Conservation (phyloP, 2,888 invertebrate species). For the Noctua janthina region DNA sequence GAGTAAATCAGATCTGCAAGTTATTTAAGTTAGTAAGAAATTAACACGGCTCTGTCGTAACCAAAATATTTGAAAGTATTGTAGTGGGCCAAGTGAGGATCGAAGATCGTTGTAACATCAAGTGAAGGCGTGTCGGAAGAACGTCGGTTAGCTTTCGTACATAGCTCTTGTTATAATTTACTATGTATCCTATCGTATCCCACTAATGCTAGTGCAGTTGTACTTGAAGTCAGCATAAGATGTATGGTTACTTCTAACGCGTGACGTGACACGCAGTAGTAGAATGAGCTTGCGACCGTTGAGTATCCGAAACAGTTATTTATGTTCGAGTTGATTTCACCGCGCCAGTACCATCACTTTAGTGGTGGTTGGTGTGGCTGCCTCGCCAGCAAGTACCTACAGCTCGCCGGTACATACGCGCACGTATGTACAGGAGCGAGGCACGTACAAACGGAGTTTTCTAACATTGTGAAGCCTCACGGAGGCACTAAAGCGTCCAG, state of each 20-base stretch:
- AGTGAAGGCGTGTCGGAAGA: background rate
- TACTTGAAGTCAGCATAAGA: background rate
- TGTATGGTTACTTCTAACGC: background rate
- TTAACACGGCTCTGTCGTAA: background rate
- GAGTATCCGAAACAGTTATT: constrained; percentile 11
- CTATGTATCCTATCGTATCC: background rate
- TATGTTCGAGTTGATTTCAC: constrained; percentile 9
- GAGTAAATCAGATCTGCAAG: background rate
- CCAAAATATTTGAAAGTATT: background rate
- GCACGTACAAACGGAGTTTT: constrained; percentile 69
- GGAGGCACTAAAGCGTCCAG: constrained; percentile 66
- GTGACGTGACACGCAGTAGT: background rate
- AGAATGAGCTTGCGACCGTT: background rate
- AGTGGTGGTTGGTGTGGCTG: constrained; percentile 29
- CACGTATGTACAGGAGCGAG: constrained; percentile 67
- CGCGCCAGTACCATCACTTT: background rate
- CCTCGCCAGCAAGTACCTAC: constrained; percentile 6
- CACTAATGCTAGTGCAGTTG: background rate
- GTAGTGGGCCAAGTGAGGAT: background rate
- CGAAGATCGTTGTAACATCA: background rate
- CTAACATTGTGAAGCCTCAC: constrained; percentile 70
- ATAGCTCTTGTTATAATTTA: background rate
- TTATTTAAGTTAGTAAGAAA: background rate
- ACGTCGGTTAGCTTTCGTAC: background rate
- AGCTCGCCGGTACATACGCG: constrained; percentile 50